A percentile compares a stretch with the other conserved stretches of the same genome.
Evolutionary conservation across 2,797 vertebrate species (phyloP).

Genomic region (Danio kyathit): DNA sequence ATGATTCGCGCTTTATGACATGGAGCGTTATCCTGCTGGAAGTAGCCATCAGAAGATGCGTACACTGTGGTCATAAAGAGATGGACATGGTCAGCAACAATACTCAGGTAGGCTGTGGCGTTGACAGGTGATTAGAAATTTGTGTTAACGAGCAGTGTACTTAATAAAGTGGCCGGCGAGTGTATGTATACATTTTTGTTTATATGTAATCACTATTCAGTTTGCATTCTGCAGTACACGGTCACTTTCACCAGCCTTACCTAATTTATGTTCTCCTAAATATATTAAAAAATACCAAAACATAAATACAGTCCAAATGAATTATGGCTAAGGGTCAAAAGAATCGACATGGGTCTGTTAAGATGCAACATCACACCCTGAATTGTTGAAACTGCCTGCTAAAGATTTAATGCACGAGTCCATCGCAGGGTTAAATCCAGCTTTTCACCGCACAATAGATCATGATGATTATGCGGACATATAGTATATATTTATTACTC

Average conservation of each 20-base stretch:
- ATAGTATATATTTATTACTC: constrained; percentile 30
- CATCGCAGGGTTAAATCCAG: background rate
- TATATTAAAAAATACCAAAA: background rate
- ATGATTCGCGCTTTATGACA: constrained; percentile 44
- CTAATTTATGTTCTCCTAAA: constrained; percentile 18
- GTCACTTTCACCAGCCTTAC: background rate
- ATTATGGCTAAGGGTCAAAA: background rate
- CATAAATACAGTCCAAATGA: background rate
- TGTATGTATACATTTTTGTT: too few species aligned
- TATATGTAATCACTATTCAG: too few species aligned
- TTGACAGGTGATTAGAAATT: too few species aligned
- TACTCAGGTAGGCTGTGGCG: too few species aligned
- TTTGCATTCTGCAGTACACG: background rate
- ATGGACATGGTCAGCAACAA: too few species aligned
- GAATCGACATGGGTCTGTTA: background rate
- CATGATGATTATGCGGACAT: constrained; percentile 17
- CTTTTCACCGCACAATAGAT: constrained; percentile 19
- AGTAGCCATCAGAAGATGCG: constrained; percentile 53
- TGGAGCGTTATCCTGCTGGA: constrained; percentile 46
- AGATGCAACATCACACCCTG: background rate
- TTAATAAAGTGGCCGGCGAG: too few species aligned
- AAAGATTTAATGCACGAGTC: background rate
- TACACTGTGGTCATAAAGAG: background rate
- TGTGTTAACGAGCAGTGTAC: too few species aligned
- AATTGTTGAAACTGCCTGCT: background rate